Evolutionary conservation across 2,888 invertebrate genomes (phyloP).

Genomic region (Uropetala carovei): DNA sequence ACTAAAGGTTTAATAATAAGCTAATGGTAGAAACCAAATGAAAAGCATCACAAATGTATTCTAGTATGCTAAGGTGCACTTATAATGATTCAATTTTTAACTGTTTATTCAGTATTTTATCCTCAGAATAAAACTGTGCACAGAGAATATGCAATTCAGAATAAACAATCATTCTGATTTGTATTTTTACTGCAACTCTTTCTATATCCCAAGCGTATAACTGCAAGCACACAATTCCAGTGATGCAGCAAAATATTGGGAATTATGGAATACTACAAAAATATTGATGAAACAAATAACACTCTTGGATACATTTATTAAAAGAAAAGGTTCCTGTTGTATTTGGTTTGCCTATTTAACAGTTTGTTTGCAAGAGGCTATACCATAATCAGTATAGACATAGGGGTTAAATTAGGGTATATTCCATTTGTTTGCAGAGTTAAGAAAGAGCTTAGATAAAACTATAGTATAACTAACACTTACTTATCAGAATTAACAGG

Average conservation of each 20-base stretch:
- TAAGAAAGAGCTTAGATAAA: neutral
- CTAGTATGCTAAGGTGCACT: neutral
- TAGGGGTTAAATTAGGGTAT: too few relatives aligned
- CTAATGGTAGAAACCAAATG: too few relatives aligned
- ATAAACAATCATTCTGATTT: slow-evolving; percentile 3
- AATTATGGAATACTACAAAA: neutral
- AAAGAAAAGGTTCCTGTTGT: neutral
- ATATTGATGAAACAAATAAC: neutral
- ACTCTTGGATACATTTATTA: neutral
- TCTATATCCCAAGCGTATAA: slow-evolving; percentile 75
- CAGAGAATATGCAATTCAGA: slow-evolving; percentile 66
- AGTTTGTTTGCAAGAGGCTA: neutral
- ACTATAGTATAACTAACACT: slow-evolving; percentile 66
- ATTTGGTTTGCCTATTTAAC: neutral
- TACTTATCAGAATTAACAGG: slow-evolving; percentile 74
- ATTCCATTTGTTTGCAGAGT: neutral
- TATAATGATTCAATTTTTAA: too few relatives aligned
- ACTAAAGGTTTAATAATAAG: too few relatives aligned
- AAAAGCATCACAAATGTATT: slow-evolving; percentile 66
- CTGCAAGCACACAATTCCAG: slow-evolving; percentile 70
- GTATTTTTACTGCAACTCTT: slow-evolving; percentile 69
- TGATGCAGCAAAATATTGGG: slow-evolving; percentile 71
- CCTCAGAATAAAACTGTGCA: neutral
- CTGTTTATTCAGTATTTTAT: too few relatives aligned
- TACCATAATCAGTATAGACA: too few relatives aligned